These are phyloP conservation scores for Pachymerium ferrugineum DNA, from an alignment of 2,888 invertebrate species.

Conservation along the genomic window DNA sequence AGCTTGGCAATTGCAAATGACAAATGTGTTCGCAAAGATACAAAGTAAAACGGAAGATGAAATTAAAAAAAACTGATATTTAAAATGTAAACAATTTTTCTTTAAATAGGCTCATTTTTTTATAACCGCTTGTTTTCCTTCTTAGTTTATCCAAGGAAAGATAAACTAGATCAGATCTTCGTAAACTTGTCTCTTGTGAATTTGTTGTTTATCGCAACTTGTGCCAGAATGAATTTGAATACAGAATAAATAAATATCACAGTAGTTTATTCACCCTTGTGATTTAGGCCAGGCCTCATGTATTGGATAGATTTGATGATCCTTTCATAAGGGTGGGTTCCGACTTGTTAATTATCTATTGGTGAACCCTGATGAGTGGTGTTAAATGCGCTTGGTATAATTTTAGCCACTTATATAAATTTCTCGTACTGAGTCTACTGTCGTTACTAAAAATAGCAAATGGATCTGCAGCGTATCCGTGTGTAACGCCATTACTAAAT, in stretches of 20 bases:
- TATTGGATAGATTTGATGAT: not conserved
- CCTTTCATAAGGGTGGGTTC: constrained; percentile 3
- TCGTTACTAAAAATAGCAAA: not conserved
- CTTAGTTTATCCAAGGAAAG: not conserved
- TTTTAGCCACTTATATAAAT: constrained; percentile 23
- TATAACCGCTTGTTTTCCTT: not conserved
- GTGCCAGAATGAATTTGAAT: not conserved
- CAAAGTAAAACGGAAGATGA: not conserved
- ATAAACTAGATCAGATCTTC: not conserved
- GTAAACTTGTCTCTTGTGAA: not conserved
- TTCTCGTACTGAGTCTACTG: not conserved
- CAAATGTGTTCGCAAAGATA: not conserved
- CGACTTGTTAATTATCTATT: constrained; percentile 14
- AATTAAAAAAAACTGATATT: not conserved
- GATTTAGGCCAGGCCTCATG: not conserved
- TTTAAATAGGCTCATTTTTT: not conserved
- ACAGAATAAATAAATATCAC: not conserved
- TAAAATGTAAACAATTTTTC: constrained; percentile 7
- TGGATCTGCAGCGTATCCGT: not conserved
- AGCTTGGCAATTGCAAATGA: not conserved
- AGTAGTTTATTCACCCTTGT: constrained; percentile 3
- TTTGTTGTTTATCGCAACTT: not conserved
- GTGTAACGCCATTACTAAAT: not conserved
- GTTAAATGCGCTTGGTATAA: not conserved
- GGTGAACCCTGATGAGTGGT: constrained; percentile 22